phyloP scores from a whole-genome alignment of 2,113 vertebrate species.

The Orientallactaga bullata region DNA sequence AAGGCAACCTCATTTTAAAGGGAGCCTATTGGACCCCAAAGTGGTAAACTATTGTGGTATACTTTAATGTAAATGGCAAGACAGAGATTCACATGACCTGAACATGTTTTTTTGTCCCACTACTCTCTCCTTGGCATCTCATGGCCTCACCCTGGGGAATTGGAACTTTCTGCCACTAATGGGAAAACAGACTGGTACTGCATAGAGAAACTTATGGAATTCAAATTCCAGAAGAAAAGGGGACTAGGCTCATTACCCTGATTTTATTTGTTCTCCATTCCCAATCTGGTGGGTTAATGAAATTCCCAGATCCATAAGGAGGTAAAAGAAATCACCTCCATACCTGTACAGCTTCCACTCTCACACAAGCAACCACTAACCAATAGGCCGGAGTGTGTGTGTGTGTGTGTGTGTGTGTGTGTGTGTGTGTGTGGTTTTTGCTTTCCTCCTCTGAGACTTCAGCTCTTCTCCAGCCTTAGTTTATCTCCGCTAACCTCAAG shows the following conservation, averaged over 20 bases:
- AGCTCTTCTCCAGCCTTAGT: neutral
- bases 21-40: neutral
- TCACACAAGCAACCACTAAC: neutral
- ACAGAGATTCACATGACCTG: neutral
- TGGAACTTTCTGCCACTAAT: too few relatives aligned
- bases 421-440: too few relatives aligned
- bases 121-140: neutral
- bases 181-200: neutral
- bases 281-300: neutral
- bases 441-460: slow-evolving; percentile 17
- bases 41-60: neutral
- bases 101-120: neutral
- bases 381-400: neutral
- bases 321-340: neutral
- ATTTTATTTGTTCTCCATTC: neutral
- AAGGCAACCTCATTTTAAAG: neutral
- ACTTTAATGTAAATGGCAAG: neutral
- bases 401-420: too few relatives aligned
- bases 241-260: too few relatives aligned
- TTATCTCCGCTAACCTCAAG: neutral
- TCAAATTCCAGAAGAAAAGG: neutral
- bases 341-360: neutral
- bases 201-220: neutral
- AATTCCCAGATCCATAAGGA: fast-evolving
- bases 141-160: too few relatives aligned